Evolutionary conservation across 2,797 vertebrate species (phyloP).

Genomic region (Pogonophryne albipinna): DNA sequence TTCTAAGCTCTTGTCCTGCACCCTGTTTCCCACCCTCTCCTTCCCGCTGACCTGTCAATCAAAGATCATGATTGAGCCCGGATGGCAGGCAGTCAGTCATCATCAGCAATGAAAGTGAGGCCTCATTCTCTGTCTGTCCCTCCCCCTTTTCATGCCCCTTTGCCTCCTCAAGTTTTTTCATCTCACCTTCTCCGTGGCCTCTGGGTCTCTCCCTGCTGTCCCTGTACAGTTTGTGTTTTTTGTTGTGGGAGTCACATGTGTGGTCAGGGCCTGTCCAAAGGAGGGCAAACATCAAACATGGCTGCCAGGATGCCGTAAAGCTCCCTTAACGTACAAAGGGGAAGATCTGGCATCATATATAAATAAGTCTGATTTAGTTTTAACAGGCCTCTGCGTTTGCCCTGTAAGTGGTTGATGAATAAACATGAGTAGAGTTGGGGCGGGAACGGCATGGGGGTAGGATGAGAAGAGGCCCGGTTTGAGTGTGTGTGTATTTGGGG

Average conservation of each 20-base stretch:
- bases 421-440: constrained; percentile 84
- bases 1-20: constrained; percentile 69
- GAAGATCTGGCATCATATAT: constrained; percentile 63
- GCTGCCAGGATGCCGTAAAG: constrained; percentile 51
- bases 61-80: constrained; percentile 78
- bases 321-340: constrained; percentile 38
- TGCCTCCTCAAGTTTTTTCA: constrained; percentile 56
- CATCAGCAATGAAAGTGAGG: constrained; percentile 81
- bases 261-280: constrained; percentile 18
- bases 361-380: constrained; percentile 82
- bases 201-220: constrained; percentile 12
- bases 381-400: constrained; percentile 80
- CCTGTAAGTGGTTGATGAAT: constrained; percentile 86
- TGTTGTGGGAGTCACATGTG: constrained; percentile 54
- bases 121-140: constrained; percentile 65
- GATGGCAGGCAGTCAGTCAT: constrained; percentile 83
- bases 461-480: constrained; percentile 67
- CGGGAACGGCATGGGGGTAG: constrained; percentile 70
- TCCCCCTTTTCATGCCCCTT: constrained; percentile 67
- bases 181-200: constrained; percentile 51
- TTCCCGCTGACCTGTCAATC: constrained; percentile 82
- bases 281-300: constrained; percentile 41
- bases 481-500: constrained; percentile 18
- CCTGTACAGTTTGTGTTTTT: constrained; percentile 51
- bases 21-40: constrained; percentile 81